Base-by-base conservation (phyloP, 2,113 vertebrate genomes). In the Aspidoscelis tigris region DNA sequence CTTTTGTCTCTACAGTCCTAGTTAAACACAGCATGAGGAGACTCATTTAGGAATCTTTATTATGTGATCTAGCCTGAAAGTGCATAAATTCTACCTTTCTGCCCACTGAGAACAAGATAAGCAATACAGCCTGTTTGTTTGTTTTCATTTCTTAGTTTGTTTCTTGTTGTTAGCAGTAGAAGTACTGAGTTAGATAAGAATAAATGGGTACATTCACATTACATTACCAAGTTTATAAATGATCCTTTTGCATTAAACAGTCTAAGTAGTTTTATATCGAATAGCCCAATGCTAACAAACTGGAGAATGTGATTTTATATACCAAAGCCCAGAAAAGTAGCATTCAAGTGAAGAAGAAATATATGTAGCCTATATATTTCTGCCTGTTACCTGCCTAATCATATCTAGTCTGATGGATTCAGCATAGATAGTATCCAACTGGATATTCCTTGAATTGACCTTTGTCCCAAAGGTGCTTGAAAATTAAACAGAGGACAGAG, bases 271-370 rank as follows among this genome's bases (percentile, higher is more conserved):
- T 87, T 86, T 85, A 43, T n/a, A 71, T 82, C 78, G 66, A 43
- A 12, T 24, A 88, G 78, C 43, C 53, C 5, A 78, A 86, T 83
- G 43, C 11, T 26, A 50, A 64, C 66, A 80, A 85, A 50, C 66
- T 84, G 84, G 76, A 74, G 77, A 61, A 80, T 50, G 14, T 22
- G 65, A 76, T 84, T 84, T 33, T 55, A 78, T 89, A 87, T 50
- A 33, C 33, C 33, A 33, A 33, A 44, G n/a, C 74, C 41, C 44
- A 39, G 16, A 58, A 77, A 14, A 55, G 20, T 12, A 18, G 66
- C n/a, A 79, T 77, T 78, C 78, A 61, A 33, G 20, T 39, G 3
- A 39, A 61, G 33, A 1, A 61, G 33, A 9, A 50, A 22, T 22
- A 50, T n/a, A 2, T 77, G 1, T 58, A 39, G 16, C 16, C 53